Evolutionary conservation across 2,888 invertebrate species (phyloP).

Genomic region (Aethes cnicana): DNA sequence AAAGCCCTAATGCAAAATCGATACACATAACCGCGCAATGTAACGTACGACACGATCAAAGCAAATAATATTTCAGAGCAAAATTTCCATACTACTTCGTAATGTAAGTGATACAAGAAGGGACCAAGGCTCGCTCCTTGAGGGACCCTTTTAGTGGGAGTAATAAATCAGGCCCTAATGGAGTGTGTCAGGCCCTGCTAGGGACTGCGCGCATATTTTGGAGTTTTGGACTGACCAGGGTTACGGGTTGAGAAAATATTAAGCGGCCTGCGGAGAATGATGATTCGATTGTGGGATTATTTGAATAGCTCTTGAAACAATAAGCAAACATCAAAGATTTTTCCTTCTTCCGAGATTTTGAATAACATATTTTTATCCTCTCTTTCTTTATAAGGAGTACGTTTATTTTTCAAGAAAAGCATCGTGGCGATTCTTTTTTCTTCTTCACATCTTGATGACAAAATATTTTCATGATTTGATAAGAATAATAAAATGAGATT

Average conservation of each 20-base stretch:
- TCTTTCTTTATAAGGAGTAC: too few relatives aligned
- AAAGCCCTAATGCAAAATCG: slow-evolving; percentile 42
- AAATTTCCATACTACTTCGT: slow-evolving; percentile 74
- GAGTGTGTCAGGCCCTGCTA: slow-evolving; percentile 63
- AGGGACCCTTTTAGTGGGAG: slow-evolving; percentile 74
- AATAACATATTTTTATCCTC: too few relatives aligned
- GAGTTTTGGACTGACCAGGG: slow-evolving; percentile 62
- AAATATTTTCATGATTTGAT: too few relatives aligned
- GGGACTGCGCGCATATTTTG: slow-evolving; percentile 64
- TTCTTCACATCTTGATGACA: too few relatives aligned
- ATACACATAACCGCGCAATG: slow-evolving; percentile 44
- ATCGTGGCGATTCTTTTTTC: too few relatives aligned
- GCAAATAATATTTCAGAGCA: slow-evolving; percentile 64
- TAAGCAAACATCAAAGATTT: too few relatives aligned
- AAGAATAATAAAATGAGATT: too few relatives aligned
- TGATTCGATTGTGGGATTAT: too few relatives aligned
- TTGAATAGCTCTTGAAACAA: too few relatives aligned
- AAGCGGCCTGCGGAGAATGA: slow-evolving; percentile 48
- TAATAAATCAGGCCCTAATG: slow-evolving; percentile 78
- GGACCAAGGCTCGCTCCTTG: slow-evolving; percentile 68
- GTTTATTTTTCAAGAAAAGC: too few relatives aligned
- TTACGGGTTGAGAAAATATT: slow-evolving; percentile 50
- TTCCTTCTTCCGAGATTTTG: too few relatives aligned
- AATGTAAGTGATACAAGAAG: slow-evolving; percentile 69
- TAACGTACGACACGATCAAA: slow-evolving; percentile 53